These are phyloP conservation scores for Porites lutea DNA, from an alignment of 64 coral and sea anemone genomes.

Conservation along the genomic window DNA sequence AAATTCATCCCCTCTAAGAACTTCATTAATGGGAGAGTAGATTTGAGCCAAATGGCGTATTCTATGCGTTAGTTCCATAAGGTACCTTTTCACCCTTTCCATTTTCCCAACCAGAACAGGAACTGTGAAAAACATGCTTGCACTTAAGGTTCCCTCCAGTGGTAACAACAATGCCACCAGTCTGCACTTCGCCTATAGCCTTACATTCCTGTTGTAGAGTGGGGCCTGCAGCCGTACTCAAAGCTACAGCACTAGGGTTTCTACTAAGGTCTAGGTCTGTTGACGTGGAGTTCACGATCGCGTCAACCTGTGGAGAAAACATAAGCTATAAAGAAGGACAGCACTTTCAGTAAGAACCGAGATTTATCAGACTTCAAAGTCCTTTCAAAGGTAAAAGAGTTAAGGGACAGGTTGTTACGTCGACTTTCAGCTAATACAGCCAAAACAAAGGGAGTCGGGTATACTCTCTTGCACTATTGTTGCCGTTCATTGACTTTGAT, in stretches of 20 bases:
- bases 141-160: constrained; percentile 31
- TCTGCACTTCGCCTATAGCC: not conserved
- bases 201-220: constrained; percentile 57
- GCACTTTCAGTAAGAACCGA: not conserved
- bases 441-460: too few relatives aligned
- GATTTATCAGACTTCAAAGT: too few relatives aligned
- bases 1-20: too few relatives aligned
- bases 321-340: not conserved
- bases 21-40: too few relatives aligned
- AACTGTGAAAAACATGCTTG: constrained; percentile 48
- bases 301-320: constrained; percentile 39
- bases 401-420: too few relatives aligned
- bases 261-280: not conserved
- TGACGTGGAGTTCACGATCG: constrained; percentile 53
- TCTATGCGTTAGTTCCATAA: not conserved
- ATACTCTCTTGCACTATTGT: too few relatives aligned
- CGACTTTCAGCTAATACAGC: too few relatives aligned
- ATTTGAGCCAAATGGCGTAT: too few relatives aligned
- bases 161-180: constrained; percentile 27
- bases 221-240: constrained; percentile 46
- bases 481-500: too few relatives aligned
- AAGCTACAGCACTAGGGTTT: constrained; percentile 40
- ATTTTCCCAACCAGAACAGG: constrained; percentile 8
- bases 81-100: constrained; percentile 37
- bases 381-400: too few relatives aligned